Evolutionary conservation across 2,113 vertebrate genomes (phyloP), one percentile per base, ranked within the genome.

Genomic region (Erinaceus europaeus): DNA sequence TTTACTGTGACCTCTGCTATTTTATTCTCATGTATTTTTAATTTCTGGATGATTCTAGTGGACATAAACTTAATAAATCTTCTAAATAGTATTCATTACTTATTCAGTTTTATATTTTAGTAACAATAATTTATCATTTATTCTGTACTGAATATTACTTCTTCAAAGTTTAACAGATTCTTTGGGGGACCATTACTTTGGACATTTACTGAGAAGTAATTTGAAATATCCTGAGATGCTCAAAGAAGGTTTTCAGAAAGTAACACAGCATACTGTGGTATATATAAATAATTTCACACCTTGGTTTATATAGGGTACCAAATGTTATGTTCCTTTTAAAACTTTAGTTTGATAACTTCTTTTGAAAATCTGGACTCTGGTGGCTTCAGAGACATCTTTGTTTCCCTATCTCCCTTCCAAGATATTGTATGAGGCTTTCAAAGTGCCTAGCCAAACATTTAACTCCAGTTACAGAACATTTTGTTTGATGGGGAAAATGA

Each of bases 381-480:
- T 71, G 87, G 44, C 64, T 77, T 90, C 55, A 80, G 85, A 89
- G 72, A 93, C 86, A 92, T 94, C 40, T 88, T 69, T 84, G 14
- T 23, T 48, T 80, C 59, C 42, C 8, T 57, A 50, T 17, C 9
- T 81, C 34, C 29, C n/a, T n/a, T 94, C 76, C 29, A 5, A 80
- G 68, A 95, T 90, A 76, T 91, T 89, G 91, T 34, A 34, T 18
- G 61, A 95, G 53, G 57, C 59, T 92, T 93, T 88, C 57, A 81
- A 83, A 77, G 15, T 40, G 29, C 72, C 59, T 91, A 61, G 52
- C 50, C 59, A 61, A 85, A 86, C 68, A 48, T 65, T 88, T 86
- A 80, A 77, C 74, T 91, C 6, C 68, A 86, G 73, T 88, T 81
- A 82, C n/a, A 57, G 40, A 77, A 73, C 23, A 73, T 34, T 91